Evolutionary conservation across 2,113 vertebrate genomes (phyloP).

Genomic region (Chaenocephalus aceratus): DNA sequence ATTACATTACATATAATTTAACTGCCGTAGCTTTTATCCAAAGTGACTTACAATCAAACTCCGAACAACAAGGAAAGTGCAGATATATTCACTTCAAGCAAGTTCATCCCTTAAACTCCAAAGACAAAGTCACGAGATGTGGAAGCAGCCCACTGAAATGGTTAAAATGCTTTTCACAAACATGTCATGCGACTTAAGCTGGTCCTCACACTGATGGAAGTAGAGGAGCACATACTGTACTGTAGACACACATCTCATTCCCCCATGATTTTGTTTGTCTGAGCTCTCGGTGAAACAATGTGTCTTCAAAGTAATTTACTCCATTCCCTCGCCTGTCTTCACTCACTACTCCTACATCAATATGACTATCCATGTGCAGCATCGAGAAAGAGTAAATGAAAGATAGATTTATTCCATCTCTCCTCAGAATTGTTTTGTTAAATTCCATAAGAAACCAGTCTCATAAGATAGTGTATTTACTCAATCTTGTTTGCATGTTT

Average conservation of each 20-base stretch:
- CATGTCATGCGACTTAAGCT: background rate
- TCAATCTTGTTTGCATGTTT: background rate
- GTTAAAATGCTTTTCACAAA: background rate
- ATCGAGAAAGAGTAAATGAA: background rate
- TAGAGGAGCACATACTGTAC: background rate
- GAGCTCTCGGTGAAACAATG: background rate
- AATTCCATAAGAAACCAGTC: background rate
- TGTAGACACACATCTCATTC: background rate
- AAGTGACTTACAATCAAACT: no score
- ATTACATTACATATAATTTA: no score
- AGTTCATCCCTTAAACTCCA: background rate
- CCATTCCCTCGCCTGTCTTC: background rate
- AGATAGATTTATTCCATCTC: background rate
- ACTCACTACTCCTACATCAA: slow-evolving; percentile 2
- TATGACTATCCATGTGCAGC: background rate
- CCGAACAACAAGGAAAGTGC: no score
- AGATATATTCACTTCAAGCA: no score
- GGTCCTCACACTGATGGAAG: background rate
- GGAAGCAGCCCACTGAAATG: background rate
- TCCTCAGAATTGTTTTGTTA: background rate
- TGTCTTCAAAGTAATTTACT: slow-evolving; percentile 8
- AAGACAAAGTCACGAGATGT: background rate
- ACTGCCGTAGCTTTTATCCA: no score
- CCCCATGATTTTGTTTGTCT: slow-evolving; percentile 1
- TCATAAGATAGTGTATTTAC: background rate